Conservation (phyloP, 2,797 vertebrate species). For the Melanotaenia maccullochi region DNA sequence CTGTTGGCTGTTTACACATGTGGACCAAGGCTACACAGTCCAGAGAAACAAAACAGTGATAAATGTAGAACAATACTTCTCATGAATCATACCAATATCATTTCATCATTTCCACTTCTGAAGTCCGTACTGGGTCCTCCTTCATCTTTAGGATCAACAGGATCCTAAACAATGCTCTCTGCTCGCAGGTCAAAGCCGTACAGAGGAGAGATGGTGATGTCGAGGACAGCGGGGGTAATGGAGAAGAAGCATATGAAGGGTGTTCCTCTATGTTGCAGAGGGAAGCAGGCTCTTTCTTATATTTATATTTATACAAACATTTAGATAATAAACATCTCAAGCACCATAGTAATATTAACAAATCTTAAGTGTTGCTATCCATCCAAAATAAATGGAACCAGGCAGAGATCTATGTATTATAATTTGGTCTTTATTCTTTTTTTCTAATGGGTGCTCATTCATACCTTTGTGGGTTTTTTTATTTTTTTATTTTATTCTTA, state of each 20-base stretch:
- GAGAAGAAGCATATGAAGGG: conserved; percentile 73
- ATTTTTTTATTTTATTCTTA: conserved; percentile 16
- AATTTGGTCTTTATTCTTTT: conserved; percentile 39
- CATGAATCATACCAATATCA: conserved; percentile 16
- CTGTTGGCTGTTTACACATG: neutral
- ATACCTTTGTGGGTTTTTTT: conserved; percentile 21
- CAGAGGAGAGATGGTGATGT: conserved; percentile 17
- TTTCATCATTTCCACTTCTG: conserved; percentile 24
- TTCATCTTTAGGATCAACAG: conserved; percentile 34
- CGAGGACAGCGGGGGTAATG: conserved; percentile 11
- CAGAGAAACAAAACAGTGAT: conserved; percentile 8
- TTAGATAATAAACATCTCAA: conserved; percentile 84
- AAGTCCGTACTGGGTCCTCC: conserved; percentile 13
- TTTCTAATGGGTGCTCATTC: conserved; percentile 32
- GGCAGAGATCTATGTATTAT: conserved; percentile 75
- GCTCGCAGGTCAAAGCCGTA: conserved; percentile 25
- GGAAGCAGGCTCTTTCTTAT: conserved; percentile 76
- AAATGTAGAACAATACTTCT: conserved; percentile 19
- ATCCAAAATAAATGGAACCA: conserved; percentile 77
- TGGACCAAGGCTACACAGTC: conserved; percentile 15
- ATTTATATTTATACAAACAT: conserved; percentile 85
- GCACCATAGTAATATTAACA: conserved; percentile 81
- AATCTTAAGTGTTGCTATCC: conserved; percentile 67
- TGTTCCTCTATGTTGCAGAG: conserved; percentile 55
- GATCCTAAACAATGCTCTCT: conserved; percentile 50